Conservation (phyloP, 2,113 vertebrate genomes). For the Parus major region DNA sequence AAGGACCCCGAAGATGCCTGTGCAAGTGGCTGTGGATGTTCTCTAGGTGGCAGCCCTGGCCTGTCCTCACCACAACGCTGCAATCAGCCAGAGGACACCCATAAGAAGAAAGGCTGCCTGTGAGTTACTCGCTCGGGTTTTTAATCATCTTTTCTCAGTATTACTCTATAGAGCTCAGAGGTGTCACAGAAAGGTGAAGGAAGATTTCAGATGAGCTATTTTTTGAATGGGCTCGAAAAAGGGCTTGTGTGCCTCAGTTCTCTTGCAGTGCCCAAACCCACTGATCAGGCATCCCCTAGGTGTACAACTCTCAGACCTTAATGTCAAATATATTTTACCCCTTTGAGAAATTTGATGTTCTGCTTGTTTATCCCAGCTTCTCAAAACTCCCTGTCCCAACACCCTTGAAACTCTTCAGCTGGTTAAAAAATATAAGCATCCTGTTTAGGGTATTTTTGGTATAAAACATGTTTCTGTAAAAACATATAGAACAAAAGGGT, state of each 20-base stretch:
- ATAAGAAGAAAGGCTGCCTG: not conserved
- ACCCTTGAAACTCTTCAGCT: not conserved
- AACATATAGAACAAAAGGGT: not conserved
- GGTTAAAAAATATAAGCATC: not conserved
- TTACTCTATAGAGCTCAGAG: not conserved
- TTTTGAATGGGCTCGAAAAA: not conserved
- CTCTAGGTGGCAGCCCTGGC: conserved; percentile 47
- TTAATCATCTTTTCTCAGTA: not conserved
- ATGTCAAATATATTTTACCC: rapidly evolving
- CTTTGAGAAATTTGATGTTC: not conserved
- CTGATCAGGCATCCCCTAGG: rapidly evolving
- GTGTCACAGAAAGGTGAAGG: not conserved
- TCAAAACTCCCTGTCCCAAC: not conserved
- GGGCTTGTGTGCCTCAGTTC: too few relatives aligned
- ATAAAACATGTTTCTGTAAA: not conserved
- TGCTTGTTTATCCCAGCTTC: not conserved
- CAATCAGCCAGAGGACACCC: rapidly evolving
- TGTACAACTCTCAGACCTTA: not conserved
- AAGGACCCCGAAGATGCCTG: rapidly evolving
- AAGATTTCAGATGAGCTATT: not conserved
- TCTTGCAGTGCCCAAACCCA: rapidly evolving
- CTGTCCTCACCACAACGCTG: not conserved
- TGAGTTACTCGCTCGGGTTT: rapidly evolving
- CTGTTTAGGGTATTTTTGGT: not conserved
- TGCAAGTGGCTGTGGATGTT: not conserved